Percentiles rank a stretch among this genome's conserved stretches.
phyloP scores from a whole-genome alignment of 23 tunicate species.

The Trididemnum nubilum region DNA sequence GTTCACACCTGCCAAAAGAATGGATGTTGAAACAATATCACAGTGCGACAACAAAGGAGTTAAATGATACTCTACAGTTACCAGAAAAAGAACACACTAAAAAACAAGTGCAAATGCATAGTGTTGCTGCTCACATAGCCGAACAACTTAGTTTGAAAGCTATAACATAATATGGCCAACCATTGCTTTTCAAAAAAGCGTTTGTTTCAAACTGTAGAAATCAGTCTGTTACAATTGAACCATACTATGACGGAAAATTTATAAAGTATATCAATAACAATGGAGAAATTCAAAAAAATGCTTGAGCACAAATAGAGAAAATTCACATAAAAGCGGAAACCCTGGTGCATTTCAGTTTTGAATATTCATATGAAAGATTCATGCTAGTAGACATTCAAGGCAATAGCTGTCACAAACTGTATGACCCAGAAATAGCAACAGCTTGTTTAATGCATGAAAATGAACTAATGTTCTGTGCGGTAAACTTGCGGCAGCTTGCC shows the following conservation, averaged over 20 bases:
- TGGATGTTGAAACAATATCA: constrained; percentile 21
- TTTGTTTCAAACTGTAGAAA: not conserved
- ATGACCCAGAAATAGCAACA: constrained; percentile 39
- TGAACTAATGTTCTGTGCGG: constrained; percentile 33
- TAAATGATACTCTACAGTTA: not conserved
- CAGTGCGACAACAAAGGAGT: not conserved
- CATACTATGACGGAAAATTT: constrained; percentile 1
- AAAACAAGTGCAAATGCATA: constrained; percentile 42
- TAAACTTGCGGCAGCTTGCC: not conserved
- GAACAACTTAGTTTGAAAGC: not conserved
- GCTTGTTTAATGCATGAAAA: not conserved
- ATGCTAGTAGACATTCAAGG: constrained; percentile 33
- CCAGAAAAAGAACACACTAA: constrained; percentile 28
- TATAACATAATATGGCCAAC: not conserved
- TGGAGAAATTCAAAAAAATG: not conserved
- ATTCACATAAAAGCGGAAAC: constrained; percentile 4
- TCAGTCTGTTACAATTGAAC: constrained; percentile 12
- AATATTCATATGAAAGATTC: constrained; percentile 1
- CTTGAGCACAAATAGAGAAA: not conserved
- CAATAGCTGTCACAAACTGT: not conserved
- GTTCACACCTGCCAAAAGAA: not conserved
- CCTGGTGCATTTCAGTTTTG: constrained; percentile 33
- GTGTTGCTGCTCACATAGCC: constrained; percentile 14
- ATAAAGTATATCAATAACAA: constrained; percentile 19
- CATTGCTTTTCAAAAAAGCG: not conserved